A percentile compares a stretch with the other conserved stretches of the same genome.
Conservation (phyloP, 2,797 vertebrate species). For the Brachyrhaphis roseni region DNA sequence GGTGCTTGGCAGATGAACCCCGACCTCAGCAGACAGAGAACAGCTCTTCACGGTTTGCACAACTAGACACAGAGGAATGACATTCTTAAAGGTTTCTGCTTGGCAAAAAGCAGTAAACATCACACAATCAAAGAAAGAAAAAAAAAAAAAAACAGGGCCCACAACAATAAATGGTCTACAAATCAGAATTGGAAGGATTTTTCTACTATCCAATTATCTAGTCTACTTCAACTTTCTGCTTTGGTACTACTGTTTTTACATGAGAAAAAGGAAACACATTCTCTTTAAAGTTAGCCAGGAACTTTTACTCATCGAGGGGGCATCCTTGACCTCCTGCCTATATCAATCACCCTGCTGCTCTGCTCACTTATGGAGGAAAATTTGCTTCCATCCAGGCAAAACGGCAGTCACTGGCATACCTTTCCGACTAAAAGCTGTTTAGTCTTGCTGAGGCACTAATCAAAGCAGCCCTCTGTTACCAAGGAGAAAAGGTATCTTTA, state of each 20-base stretch:
- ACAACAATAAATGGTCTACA: neutral
- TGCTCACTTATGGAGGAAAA: constrained; percentile 23
- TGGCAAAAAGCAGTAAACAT: neutral
- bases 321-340: constrained; percentile 72
- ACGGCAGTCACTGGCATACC: constrained; percentile 41
- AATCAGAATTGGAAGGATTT: neutral
- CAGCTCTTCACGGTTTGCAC: neutral
- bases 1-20: constrained; percentile 3
- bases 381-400: constrained; percentile 55
- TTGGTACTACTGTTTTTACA: constrained; percentile 59
- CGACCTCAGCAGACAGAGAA: neutral
- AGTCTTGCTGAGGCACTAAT: constrained; percentile 43
- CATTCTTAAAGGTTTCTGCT: neutral
- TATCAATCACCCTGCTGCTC: constrained; percentile 66
- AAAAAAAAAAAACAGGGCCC: neutral
- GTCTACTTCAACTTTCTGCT: constrained; percentile 42
- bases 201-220: constrained; percentile 59
- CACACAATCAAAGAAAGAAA: neutral
- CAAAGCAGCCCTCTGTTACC: constrained; percentile 61
- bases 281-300: constrained; percentile 67
- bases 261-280: constrained; percentile 46
- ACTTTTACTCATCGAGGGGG: constrained; percentile 39
- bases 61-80: constrained; percentile 5
- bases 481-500: constrained; percentile 54
- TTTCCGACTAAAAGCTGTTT: constrained; percentile 39